Evolutionary conservation across 2,888 invertebrate species (phyloP).

Genomic region (Diogma glabrata): DNA sequence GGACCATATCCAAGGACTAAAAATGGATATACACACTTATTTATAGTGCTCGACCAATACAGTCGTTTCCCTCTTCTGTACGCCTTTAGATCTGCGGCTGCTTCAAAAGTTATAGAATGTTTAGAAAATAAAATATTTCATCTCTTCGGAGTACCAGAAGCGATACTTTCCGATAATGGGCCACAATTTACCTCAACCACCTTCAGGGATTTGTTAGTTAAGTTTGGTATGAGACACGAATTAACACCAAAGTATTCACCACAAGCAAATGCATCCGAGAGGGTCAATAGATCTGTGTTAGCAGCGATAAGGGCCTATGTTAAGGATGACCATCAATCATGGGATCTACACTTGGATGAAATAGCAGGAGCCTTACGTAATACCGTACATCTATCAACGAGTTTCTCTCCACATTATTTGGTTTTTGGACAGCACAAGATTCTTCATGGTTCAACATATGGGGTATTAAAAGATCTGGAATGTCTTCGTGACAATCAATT

Average conservation of each 20-base stretch:
- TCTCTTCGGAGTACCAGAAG: not conserved
- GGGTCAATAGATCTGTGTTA: too few species aligned
- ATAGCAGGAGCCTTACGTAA: too few species aligned
- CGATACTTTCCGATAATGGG: not conserved
- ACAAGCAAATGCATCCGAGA: too few species aligned
- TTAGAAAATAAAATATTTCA: not conserved
- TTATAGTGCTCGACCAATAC: not conserved
- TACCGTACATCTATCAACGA: too few species aligned
- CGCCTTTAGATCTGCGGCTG: not conserved
- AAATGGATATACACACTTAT: not conserved
- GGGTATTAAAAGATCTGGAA: not conserved
- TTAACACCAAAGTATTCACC: too few species aligned
- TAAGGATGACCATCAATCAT: too few species aligned
- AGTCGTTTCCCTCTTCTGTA: not conserved
- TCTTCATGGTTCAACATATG: not conserved
- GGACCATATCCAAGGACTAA: not conserved
- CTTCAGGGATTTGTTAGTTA: not conserved
- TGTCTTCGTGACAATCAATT: not conserved
- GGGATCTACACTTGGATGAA: too few species aligned
- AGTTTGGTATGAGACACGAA: not conserved
- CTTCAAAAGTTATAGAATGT: too few species aligned
- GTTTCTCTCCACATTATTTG: too few species aligned
- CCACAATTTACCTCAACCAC: not conserved
- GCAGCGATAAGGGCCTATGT: too few species aligned
- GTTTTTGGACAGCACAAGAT: not conserved